Percentiles rank a stretch among this genome's conserved stretches.
These are phyloP conservation scores for Pyrocephalus nanus DNA, from an alignment of 2,797 vertebrate genomes.

Conservation along the genomic window DNA sequence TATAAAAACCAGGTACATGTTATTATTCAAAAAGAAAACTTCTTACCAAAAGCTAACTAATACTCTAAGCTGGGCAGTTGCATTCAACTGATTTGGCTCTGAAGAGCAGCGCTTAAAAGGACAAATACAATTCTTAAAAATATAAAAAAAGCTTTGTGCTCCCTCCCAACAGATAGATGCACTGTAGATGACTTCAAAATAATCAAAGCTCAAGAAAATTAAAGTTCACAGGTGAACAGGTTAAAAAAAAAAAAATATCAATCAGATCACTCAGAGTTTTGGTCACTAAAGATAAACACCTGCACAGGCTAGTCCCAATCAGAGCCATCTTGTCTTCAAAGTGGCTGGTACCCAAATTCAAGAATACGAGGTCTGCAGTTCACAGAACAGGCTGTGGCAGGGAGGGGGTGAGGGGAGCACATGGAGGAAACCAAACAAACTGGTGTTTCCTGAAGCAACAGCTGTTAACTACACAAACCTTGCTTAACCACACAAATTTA, in stretches of 20 bases:
- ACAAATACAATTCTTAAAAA: neutral
- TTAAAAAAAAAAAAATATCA: neutral
- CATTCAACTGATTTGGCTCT: neutral
- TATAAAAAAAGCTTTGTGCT: neutral
- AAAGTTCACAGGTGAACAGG: neutral
- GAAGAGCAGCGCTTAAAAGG: neutral
- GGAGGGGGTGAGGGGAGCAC: neutral
- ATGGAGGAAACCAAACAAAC: neutral
- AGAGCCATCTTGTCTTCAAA: neutral
- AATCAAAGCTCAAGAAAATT: neutral
- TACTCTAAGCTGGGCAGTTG: neutral
- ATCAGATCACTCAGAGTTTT: neutral
- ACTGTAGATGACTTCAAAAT: neutral
- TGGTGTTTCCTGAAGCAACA: neutral
- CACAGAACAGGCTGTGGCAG: neutral
- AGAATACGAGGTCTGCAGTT: neutral
- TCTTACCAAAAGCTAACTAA: neutral
- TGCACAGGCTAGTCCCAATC: neutral
- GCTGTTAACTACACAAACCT: neutral
- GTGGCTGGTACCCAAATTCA: neutral
- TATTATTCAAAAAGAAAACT: neutral
- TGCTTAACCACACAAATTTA: neutral
- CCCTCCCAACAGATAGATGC: neutral
- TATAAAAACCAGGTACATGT: neutral
- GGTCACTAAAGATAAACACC: neutral